phyloP scores from a whole-genome alignment of 2,797 vertebrate species.

The Rallus crepitans region DNA sequence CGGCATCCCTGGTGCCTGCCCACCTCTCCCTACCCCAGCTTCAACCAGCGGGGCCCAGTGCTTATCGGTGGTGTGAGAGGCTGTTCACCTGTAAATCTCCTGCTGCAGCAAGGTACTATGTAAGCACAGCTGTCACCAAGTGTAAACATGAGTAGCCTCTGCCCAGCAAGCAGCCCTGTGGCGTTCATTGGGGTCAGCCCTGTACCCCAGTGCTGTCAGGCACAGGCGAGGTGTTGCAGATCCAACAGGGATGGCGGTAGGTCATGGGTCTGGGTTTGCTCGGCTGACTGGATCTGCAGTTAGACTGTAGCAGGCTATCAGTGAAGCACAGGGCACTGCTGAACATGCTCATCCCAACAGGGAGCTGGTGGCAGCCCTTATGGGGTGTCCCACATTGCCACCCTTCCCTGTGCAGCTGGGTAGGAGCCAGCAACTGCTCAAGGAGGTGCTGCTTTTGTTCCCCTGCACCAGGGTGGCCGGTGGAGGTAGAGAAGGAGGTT shows the following conservation, averaged over 20 bases:
- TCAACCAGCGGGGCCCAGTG: rapidly evolving
- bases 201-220: neutral
- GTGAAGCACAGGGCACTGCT: neutral
- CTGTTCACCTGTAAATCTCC: neutral
- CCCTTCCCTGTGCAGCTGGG: rapidly evolving
- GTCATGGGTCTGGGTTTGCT: neutral
- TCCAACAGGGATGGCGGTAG: neutral
- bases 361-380: rapidly evolving
- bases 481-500: neutral
- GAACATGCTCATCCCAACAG: neutral
- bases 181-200: neutral
- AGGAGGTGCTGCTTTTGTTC: neutral
- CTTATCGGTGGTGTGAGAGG: neutral
- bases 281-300: neutral
- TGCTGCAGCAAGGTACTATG: neutral
- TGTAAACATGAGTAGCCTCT: neutral
- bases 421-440: neutral
- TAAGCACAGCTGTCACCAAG: neutral
- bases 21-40: neutral
- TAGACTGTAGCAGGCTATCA: neutral
- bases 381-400: neutral
- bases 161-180: rapidly evolving
- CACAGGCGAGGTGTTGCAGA: slow-evolving; percentile 57
- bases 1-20: neutral
- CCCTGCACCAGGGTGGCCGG: rapidly evolving